Conservation (phyloP, 2,888 invertebrate species). For the Allygus modestus region DNA sequence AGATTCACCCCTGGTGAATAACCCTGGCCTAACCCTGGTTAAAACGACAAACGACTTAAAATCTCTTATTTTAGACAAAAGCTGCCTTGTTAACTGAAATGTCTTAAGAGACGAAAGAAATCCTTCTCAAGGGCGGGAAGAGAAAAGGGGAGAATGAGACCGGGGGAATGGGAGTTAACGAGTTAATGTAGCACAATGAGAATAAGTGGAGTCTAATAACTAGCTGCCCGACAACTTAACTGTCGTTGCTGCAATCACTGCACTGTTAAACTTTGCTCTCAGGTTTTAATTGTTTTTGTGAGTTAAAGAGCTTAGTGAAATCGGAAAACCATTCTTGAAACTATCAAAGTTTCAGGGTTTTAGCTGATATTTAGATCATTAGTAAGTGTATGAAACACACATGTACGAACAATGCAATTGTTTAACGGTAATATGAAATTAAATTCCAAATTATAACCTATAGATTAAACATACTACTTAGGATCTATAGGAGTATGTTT, state of each 20-base stretch:
- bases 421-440: no score
- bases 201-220: constrained; percentile 29
- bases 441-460: no score
- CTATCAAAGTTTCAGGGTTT: no score
- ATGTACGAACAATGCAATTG: no score
- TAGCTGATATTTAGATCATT: no score
- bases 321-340: no score
- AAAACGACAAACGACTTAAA: background rate
- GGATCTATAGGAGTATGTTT: no score
- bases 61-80: background rate
- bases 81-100: background rate
- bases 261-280: background rate
- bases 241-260: background rate
- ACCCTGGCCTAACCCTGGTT: background rate
- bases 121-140: background rate
- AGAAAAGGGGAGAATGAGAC: background rate
- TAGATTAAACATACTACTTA: no score
- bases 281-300: no score
- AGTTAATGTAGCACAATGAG: constrained; percentile 30
- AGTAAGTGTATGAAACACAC: no score
- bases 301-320: no score
- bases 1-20: no score
- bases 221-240: background rate
- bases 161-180: background rate
- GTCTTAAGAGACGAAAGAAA: background rate